These are phyloP conservation scores for Chymomyza amoena DNA, from an alignment of 2,888 invertebrate genomes.

Conservation along the genomic window DNA sequence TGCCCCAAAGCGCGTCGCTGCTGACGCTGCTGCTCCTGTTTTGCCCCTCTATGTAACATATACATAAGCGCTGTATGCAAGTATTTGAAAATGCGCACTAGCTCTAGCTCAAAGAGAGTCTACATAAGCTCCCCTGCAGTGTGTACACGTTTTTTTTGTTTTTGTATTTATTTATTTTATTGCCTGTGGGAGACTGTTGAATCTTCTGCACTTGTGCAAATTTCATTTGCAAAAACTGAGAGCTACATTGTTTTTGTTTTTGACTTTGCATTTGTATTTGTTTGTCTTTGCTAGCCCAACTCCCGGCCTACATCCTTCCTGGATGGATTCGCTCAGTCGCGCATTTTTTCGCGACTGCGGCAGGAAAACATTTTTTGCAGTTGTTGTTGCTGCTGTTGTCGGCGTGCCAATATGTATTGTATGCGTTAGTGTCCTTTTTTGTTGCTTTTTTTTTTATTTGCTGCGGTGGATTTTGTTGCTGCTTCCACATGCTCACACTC, in stretches of 20 bases:
- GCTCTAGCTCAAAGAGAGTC: slow-evolving; percentile 61
- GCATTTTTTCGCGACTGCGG: slow-evolving; percentile 69
- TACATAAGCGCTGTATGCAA: slow-evolving; percentile 12
- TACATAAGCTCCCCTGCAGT: slow-evolving; percentile 13
- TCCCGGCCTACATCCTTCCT: slow-evolving; percentile 30
- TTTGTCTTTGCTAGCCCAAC: slow-evolving; percentile 2
- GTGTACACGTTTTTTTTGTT: slow-evolving; percentile 34
- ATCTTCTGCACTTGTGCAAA: slow-evolving; percentile 45
- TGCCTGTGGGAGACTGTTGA: slow-evolving; percentile 34
- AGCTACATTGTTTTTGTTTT: slow-evolving; percentile 31
- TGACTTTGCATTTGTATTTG: slow-evolving; percentile 31
- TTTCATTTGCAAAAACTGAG: slow-evolving; percentile 56
- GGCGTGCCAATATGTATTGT: not conserved
- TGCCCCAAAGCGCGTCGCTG: slow-evolving; percentile 53
- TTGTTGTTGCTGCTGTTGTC: not conserved
- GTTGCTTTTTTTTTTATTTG: slow-evolving; percentile 4
- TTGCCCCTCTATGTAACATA: slow-evolving; percentile 58
- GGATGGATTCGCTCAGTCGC: slow-evolving; percentile 47
- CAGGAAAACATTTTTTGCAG: slow-evolving; percentile 49
- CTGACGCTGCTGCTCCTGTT: slow-evolving; percentile 13
- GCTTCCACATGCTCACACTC: slow-evolving; percentile 25
- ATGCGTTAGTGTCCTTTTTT: slow-evolving; percentile 15
- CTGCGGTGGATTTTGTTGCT: slow-evolving; percentile 22
- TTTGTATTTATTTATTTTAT: slow-evolving; percentile 53
- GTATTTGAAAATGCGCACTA: slow-evolving; percentile 76